Evolutionary conservation across 2,113 vertebrate genomes (phyloP).

Genomic region (Cariama cristata): DNA sequence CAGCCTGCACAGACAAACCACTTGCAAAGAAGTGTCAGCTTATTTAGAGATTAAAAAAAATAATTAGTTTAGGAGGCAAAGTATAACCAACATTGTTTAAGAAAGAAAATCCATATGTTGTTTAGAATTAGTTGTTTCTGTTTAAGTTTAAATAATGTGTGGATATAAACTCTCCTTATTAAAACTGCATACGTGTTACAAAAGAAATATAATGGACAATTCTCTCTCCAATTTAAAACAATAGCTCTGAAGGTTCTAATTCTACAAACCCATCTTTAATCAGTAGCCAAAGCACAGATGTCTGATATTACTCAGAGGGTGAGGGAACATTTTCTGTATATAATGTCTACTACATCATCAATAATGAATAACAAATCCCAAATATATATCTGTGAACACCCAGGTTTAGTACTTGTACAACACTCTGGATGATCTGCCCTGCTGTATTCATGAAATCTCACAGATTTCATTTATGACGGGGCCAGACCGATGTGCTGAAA

Average conservation of each 20-base stretch:
- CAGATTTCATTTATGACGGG: background rate
- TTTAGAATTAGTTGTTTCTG: constrained; percentile 52
- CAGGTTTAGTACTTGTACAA: background rate
- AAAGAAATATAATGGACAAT: constrained; percentile 30
- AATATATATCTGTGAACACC: background rate
- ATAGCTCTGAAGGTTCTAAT: constrained; percentile 35
- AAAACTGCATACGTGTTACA: constrained; percentile 5
- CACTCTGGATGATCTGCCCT: background rate
- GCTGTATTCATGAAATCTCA: background rate
- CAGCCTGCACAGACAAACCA: constrained; percentile 48
- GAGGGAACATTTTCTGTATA: background rate
- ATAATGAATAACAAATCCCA: background rate
- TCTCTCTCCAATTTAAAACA: constrained; percentile 43
- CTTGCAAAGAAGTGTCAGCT: constrained; percentile 48
- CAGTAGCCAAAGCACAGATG: constrained; percentile 63
- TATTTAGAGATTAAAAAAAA: constrained; percentile 57
- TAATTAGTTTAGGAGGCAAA: constrained; percentile 55
- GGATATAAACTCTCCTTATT: constrained; percentile 20
- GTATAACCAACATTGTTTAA: constrained; percentile 33
- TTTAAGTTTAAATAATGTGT: constrained; percentile 32
- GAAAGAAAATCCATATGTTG: constrained; percentile 30
- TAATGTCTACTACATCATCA: background rate
- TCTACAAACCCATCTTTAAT: constrained; percentile 48
- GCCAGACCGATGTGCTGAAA: background rate
- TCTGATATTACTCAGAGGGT: constrained; percentile 32